Evolutionary conservation across 2,797 vertebrate genomes (phyloP), one percentile per base, ranked within the genome.

Genomic region (Peromyscus aztecus): DNA sequence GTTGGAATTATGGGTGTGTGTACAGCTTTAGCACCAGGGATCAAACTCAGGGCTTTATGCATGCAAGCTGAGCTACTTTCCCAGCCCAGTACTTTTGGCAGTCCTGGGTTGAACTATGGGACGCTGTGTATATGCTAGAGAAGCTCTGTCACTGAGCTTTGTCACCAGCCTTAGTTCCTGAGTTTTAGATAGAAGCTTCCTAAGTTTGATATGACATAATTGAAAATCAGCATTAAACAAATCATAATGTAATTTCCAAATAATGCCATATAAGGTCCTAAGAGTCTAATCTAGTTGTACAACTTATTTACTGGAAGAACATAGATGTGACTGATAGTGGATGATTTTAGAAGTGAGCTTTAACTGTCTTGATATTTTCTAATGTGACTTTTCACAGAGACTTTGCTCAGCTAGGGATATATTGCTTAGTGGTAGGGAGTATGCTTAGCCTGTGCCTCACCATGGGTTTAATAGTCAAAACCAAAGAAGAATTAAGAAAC

Each of bases 291-390:
- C 1, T 78, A 49, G 23, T 85, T 96, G 40, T 63, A 29, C 27
- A 14, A 21, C 31, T 57, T n/a, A 76, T 71, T 95, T 59, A 57
- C 95, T 94, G 52, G n/a, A 37, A 57, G 76, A 93, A 49, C 61
- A 80, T 88, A 78, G 46, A 43, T 91, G 37, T 84, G 43, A 85
- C 16, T 77, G 21, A 19, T 87, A 43, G 17, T 91, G 52, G 57
- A 21, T 73, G 16, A 61, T 94, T 40, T 94, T 95, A 91, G 75
- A 94, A 94, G 67, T 90, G 14, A 89, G 2, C 24, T 90, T 92
- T 67, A 86, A 19, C 63, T 94, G 3, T 77, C 57, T 57, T 82
- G 65, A 19, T 91, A 37, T 91, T 88, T 93, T 83, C 67, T 89
- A 73, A 29, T 49, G 27, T 61, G 24, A 65, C 29, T 27, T 94